A percentile compares a stretch with the other conserved stretches of the same genome.
Evolutionary conservation across 2,113 vertebrate species (phyloP).

Genomic region (Microtus montanus): DNA sequence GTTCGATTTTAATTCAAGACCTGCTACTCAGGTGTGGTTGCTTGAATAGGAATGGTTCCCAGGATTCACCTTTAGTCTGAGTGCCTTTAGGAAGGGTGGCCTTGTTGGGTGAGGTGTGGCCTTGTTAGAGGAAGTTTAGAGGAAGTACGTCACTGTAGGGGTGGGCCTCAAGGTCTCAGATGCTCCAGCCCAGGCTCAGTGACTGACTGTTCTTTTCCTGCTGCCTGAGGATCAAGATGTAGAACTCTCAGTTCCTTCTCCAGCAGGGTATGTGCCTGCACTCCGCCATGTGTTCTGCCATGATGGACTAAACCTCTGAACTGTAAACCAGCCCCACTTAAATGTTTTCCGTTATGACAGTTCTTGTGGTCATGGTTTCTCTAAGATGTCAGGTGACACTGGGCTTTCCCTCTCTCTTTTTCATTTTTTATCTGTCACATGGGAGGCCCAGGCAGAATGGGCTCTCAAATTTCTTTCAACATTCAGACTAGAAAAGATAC

Average conservation of each 20-base stretch:
- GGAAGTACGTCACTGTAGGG: too few species aligned
- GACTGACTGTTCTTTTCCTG: too few species aligned
- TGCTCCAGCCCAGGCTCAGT: too few species aligned
- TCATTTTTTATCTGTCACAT: background rate
- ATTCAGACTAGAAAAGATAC: background rate
- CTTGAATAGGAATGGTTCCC: too few species aligned
- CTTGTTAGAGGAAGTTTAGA: too few species aligned
- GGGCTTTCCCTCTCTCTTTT: background rate
- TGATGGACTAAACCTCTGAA: background rate
- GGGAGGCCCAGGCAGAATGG: background rate
- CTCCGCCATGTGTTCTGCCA: background rate
- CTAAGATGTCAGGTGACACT: background rate
- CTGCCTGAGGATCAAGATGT: background rate
- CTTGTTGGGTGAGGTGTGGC: too few species aligned
- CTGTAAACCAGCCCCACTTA: background rate
- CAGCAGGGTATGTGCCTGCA: background rate
- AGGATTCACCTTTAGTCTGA: too few species aligned
- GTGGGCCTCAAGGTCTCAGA: too few species aligned
- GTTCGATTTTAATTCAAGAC: background rate
- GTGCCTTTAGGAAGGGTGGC: too few species aligned
- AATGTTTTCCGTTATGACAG: background rate
- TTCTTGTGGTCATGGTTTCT: background rate
- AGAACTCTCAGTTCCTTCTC: background rate
- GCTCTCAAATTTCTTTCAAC: conserved; percentile 5
- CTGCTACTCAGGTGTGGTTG: background rate